phyloP scores from a whole-genome alignment of 2,113 vertebrate species.

The Anolis carolinensis region DNA sequence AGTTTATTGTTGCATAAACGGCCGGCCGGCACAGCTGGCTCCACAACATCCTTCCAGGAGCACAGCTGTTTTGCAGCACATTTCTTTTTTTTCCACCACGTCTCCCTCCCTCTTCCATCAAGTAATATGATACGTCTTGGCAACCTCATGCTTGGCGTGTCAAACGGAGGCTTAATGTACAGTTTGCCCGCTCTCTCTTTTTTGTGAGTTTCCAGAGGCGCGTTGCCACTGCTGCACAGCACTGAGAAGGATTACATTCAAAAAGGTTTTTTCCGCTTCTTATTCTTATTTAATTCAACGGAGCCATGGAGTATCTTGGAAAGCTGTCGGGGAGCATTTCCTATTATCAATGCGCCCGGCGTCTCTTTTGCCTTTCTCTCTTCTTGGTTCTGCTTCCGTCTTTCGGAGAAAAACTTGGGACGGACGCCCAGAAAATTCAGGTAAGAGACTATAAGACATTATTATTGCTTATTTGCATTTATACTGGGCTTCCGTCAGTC shows the following conservation, averaged over 20 bases:
- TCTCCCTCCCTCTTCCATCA: background rate
- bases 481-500: background rate
- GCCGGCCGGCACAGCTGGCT: conserved; percentile 7
- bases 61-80: conserved; percentile 7
- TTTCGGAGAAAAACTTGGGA: conserved; percentile 31
- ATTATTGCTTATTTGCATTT: background rate
- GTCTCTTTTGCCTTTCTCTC: conserved; percentile 35
- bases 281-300: background rate
- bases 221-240: too few relatives aligned
- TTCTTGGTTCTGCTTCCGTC: conserved; percentile 44
- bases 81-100: background rate
- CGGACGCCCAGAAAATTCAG: conserved; percentile 33
- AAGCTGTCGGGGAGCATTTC: background rate
- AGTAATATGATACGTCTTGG: conserved; percentile 70
- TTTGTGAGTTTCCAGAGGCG: conserved; percentile 35
- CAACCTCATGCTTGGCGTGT: conserved; percentile 59
- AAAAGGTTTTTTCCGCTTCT: too few relatives aligned
- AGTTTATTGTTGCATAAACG: background rate
- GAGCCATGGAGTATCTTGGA: conserved; percentile 41
- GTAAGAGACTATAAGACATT: conserved; percentile 26
- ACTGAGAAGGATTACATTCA: too few relatives aligned
- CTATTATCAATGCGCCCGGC: conserved; percentile 24
- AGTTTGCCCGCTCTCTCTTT: conserved; percentile 11
- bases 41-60: background rate
- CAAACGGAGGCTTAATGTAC: conserved; percentile 65